A percentile compares a stretch with the other conserved stretches of the same genome.
phyloP scores from a whole-genome alignment of 2,797 vertebrate species.

The Cynopterus sphinx region DNA sequence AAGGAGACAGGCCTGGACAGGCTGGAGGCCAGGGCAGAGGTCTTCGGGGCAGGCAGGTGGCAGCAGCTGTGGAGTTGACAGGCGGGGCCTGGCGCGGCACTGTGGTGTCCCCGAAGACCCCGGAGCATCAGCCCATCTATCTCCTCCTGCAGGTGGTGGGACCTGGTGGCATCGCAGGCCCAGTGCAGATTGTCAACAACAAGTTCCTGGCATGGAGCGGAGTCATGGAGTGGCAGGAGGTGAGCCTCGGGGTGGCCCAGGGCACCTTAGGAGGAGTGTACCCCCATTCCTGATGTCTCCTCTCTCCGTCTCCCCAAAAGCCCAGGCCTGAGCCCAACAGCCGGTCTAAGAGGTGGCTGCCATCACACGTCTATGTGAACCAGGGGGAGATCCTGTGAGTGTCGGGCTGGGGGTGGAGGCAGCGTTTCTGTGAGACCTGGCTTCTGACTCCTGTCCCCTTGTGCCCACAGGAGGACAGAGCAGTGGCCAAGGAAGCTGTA shows the following conservation, averaged over 20 bases:
- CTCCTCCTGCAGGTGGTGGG: conserved; percentile 80
- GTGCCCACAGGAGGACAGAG: conserved; percentile 89
- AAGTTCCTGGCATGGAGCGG: conserved; percentile 95
- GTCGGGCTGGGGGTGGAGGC: rapidly evolving
- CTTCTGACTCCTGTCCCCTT: rapidly evolving
- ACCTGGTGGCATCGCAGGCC: conserved; percentile 83
- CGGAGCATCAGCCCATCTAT: conserved; percentile 74
- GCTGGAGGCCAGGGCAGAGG: not conserved
- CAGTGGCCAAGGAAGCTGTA: conserved; percentile 96
- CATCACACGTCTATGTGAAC: conserved; percentile 95
- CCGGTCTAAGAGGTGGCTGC: conserved; percentile 93
- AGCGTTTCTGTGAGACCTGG: rapidly evolving
- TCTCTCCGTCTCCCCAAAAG: conserved; percentile 84
- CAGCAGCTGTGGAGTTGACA: rapidly evolving
- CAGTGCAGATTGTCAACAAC: conserved; percentile 88
- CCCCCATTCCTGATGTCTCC: not conserved
- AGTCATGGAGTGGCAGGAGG: conserved; percentile 96
- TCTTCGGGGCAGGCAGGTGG: not conserved
- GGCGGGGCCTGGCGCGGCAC: conserved; percentile 2
- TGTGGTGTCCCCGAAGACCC: conserved; percentile 78
- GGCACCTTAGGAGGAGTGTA: rapidly evolving
- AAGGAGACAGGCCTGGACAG: not conserved
- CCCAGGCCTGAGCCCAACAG: conserved; percentile 93
- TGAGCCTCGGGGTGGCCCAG: conserved; percentile 47
- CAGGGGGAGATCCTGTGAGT: conserved; percentile 97